A percentile compares a stretch with the other conserved stretches of the same genome.
Evolutionary conservation across 2,797 vertebrate genomes (phyloP).

Genomic region (Heterohyrax brucei): DNA sequence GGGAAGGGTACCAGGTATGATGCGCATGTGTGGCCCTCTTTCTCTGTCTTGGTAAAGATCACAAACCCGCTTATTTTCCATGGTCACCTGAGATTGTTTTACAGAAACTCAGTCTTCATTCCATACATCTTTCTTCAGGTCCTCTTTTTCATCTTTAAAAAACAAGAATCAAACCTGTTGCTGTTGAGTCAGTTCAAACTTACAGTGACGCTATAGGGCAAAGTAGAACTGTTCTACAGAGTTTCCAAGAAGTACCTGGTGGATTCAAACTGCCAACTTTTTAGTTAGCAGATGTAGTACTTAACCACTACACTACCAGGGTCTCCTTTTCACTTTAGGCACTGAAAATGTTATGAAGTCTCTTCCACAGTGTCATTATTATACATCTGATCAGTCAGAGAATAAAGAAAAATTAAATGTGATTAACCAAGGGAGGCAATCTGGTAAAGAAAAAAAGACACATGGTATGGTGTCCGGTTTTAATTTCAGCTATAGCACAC

Average conservation of each 20-base stretch:
- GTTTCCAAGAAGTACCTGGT: too few species aligned
- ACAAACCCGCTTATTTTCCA: neutral
- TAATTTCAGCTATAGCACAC: neutral
- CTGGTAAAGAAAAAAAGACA: too few species aligned
- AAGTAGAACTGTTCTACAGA: too few species aligned
- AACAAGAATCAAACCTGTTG: too few species aligned
- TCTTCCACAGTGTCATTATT: neutral
- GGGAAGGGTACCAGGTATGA: neutral
- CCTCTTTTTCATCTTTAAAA: neutral
- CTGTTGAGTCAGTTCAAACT: too few species aligned
- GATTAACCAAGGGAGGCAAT: neutral
- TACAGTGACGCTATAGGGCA: too few species aligned
- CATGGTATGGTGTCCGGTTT: neutral
- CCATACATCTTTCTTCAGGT: neutral
- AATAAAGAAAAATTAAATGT: neutral
- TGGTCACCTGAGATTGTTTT: neutral
- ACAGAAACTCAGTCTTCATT: neutral
- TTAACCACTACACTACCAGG: too few species aligned
- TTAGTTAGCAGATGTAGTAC: too few species aligned
- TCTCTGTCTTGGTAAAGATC: neutral
- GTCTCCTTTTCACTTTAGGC: too few species aligned
- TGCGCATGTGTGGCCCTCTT: accelerated
- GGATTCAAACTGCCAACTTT: too few species aligned
- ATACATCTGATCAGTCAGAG: neutral
- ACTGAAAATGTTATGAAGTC: neutral